Percentiles rank a stretch among this genome's conserved stretches.
Evolutionary conservation across 2,113 vertebrate genomes (phyloP).

Genomic region (Camelus bactrianus): DNA sequence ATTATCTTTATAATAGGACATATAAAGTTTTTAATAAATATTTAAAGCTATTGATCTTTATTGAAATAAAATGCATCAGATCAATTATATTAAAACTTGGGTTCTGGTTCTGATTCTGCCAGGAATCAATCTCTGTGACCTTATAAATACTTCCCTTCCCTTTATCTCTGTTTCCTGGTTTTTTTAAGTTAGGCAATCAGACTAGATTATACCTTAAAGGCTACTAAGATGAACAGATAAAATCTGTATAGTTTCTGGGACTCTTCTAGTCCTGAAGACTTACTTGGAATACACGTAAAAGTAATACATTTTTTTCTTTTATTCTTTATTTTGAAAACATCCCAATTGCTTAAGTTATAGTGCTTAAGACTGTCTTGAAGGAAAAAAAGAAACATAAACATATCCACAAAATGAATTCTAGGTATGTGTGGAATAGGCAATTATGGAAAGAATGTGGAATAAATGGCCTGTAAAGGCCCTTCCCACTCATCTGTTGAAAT

Average conservation of each 20-base stretch:
- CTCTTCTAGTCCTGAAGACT: neutral
- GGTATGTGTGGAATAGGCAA: neutral
- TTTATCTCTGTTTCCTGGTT: neutral
- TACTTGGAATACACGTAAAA: neutral
- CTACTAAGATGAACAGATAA: neutral
- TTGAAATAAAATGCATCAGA: neutral
- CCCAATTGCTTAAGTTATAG: conserved; percentile 11
- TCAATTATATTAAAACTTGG: neutral
- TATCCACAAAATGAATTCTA: neutral
- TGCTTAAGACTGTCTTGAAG: neutral
- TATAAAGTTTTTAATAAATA: neutral
- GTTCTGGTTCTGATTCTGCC: neutral
- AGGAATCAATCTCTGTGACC: neutral
- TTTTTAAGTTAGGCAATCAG: conserved; percentile 4
- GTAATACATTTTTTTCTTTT: neutral
- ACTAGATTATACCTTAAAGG: neutral
- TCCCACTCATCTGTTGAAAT: neutral
- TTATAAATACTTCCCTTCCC: neutral
- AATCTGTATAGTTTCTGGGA: neutral
- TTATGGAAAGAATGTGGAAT: conserved; percentile 27
- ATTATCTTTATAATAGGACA: neutral
- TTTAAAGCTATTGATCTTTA: neutral
- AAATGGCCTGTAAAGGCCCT: neutral
- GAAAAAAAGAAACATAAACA: neutral
- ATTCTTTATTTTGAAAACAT: conserved; percentile 36